Conservation (phyloP, 1,140 invertebrate genomes). For the Drepana arcuata region DNA sequence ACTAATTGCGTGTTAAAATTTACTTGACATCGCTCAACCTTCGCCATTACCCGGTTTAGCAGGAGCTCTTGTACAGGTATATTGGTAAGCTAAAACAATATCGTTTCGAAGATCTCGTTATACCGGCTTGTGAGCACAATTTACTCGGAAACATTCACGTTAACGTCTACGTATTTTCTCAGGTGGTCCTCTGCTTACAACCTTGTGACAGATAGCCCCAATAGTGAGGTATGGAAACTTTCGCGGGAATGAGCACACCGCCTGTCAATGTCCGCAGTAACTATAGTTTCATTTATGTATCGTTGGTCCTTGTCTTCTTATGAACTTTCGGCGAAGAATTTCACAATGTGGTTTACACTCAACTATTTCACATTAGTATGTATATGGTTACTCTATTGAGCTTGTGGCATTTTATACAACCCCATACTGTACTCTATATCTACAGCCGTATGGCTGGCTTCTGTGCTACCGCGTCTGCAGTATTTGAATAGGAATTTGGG, state of each 20-base stretch:
- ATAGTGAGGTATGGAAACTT: slow-evolving; percentile 49
- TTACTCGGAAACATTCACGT: slow-evolving; percentile 42
- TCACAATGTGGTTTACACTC: too few relatives aligned
- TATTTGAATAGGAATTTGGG: too few relatives aligned
- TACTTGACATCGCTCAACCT: slow-evolving; percentile 62
- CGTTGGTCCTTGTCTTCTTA: slow-evolving; percentile 24
- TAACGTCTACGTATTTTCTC: slow-evolving; percentile 41
- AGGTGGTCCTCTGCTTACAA: slow-evolving; percentile 47
- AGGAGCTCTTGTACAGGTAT: slow-evolving; percentile 14
- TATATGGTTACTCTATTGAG: too few relatives aligned
- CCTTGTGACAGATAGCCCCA: slow-evolving; percentile 61
- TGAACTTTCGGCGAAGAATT: slow-evolving; percentile 5
- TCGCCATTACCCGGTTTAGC: slow-evolving; percentile 23
- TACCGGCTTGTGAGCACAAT: slow-evolving; percentile 23
- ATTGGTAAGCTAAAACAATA: slow-evolving; percentile 12
- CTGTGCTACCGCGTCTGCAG: too few relatives aligned
- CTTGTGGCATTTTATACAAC: too few relatives aligned
- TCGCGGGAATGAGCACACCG: slow-evolving; percentile 46
- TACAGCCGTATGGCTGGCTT: too few relatives aligned
- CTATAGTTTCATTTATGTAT: slow-evolving; percentile 45
- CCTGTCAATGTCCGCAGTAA: slow-evolving; percentile 23
- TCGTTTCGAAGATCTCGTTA: slow-evolving; percentile 15
- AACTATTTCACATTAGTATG: too few relatives aligned
- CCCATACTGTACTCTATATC: too few relatives aligned
- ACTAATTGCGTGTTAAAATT: slow-evolving; percentile 68